Percentiles rank a stretch among this genome's conserved stretches.
Conservation (phyloP, 2,797 vertebrate species). For the Sebastes cheni region DNA sequence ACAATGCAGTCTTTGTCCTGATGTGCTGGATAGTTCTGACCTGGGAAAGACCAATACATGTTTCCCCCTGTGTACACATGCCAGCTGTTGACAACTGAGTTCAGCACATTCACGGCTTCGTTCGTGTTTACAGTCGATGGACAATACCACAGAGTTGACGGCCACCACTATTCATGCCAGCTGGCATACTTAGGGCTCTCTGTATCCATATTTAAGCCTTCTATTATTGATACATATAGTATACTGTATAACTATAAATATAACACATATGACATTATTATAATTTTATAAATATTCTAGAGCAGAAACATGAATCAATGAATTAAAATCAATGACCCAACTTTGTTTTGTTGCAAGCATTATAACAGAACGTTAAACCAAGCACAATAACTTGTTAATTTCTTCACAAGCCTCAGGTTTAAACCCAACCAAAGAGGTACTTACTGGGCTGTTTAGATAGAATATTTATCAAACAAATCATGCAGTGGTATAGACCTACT, state of each 20-base stretch:
- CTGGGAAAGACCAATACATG: constrained; percentile 44
- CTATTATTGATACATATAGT: background rate
- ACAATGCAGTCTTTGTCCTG: constrained; percentile 54
- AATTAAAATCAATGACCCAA: background rate
- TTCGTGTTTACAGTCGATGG: constrained; percentile 51
- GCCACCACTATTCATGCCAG: constrained; percentile 18
- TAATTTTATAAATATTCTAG: background rate
- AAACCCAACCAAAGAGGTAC: too few relatives aligned
- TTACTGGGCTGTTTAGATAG: too few relatives aligned
- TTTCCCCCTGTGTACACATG: constrained; percentile 35
- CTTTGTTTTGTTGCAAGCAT: background rate
- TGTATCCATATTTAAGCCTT: background rate
- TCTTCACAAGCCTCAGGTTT: background rate
- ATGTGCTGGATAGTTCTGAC: constrained; percentile 44
- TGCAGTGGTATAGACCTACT: too few relatives aligned
- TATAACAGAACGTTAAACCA: background rate
- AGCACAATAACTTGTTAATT: background rate
- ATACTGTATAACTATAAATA: background rate
- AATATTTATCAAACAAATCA: too few relatives aligned
- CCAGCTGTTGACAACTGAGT: constrained; percentile 43
- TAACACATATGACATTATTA: background rate
- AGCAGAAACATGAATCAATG: background rate
- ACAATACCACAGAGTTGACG: constrained; percentile 8
- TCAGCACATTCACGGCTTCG: constrained; percentile 61
- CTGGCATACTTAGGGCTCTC: background rate